Conservation (phyloP, 1,140 invertebrate species). For the Pseudobourletiella spinata region DNA sequence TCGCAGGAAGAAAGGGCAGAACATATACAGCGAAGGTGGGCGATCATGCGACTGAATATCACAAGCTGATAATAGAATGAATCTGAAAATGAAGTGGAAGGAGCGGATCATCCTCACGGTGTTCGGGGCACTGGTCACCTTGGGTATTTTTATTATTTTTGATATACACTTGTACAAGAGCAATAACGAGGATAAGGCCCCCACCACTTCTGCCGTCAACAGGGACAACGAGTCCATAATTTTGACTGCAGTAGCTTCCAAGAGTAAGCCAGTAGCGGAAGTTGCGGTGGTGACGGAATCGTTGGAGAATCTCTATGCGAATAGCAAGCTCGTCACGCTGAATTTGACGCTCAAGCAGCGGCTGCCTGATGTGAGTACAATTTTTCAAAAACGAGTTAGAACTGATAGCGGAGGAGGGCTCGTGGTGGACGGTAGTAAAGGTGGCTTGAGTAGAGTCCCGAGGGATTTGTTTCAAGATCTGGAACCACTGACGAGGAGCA, state of each 20-base stretch:
- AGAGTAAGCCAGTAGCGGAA: too few relatives aligned
- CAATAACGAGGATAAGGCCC: not conserved
- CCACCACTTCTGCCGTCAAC: too few relatives aligned
- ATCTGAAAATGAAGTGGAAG: constrained; percentile 33
- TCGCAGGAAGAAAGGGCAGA: too few relatives aligned
- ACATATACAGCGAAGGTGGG: too few relatives aligned
- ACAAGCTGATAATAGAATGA: too few relatives aligned
- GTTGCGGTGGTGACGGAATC: not conserved
- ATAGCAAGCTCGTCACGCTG: constrained; percentile 26
- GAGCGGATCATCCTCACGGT: constrained; percentile 31
- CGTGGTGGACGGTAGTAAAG: not conserved
- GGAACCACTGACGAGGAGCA: constrained; percentile 17
- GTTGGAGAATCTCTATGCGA: constrained; percentile 33
- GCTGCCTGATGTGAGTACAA: not conserved
- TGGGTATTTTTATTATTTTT: constrained; percentile 32
- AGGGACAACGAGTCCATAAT: not conserved
- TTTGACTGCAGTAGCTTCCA: too few relatives aligned
- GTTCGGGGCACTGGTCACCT: constrained; percentile 25
- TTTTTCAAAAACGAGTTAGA: not conserved
- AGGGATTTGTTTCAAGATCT: constrained; percentile 28
- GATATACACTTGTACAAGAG: constrained; percentile 28
- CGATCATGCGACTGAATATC: too few relatives aligned
- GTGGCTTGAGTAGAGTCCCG: not conserved
- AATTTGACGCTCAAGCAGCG: not conserved
- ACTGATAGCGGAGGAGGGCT: not conserved